phyloP scores from a whole-genome alignment of 64 coral and sea anemone species.

The Catalaphyllia jardinei region DNA sequence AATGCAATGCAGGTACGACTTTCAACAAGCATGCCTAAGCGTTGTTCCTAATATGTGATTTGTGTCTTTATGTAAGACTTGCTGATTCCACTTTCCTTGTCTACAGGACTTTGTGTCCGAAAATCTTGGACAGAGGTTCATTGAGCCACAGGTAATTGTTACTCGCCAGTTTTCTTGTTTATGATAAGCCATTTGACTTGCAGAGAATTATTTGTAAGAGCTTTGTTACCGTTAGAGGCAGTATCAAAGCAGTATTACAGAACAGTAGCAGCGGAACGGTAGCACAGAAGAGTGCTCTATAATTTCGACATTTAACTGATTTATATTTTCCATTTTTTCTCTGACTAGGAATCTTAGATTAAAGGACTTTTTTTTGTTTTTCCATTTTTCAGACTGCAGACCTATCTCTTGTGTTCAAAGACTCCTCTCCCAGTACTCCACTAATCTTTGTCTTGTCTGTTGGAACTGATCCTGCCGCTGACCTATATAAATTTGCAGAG shows the following conservation, averaged over 20 bases:
- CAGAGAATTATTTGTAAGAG: no score
- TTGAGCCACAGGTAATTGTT: constrained; percentile 89
- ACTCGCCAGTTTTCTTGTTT: no score
- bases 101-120: constrained; percentile 86
- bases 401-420: constrained; percentile 95
- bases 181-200: no score
- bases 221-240: no score
- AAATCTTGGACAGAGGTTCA: constrained; percentile 96
- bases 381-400: constrained; percentile 78
- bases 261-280: no score
- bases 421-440: constrained; percentile 90
- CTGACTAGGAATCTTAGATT: neutral
- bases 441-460: constrained; percentile 95
- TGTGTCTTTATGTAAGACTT: neutral
- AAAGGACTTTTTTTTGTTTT: neutral
- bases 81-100: neutral
- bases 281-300: no score
- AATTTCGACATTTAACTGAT: no score
- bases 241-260: no score
- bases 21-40: neutral
- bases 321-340: neutral
- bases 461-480: constrained; percentile 97
- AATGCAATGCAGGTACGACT: constrained; percentile 96
- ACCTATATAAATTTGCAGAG: constrained; percentile 99
- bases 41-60: neutral